These are phyloP conservation scores for Choloepus hoffmanni DNA, from an alignment of 2,113 vertebrate species.

Conservation along the genomic window DNA sequence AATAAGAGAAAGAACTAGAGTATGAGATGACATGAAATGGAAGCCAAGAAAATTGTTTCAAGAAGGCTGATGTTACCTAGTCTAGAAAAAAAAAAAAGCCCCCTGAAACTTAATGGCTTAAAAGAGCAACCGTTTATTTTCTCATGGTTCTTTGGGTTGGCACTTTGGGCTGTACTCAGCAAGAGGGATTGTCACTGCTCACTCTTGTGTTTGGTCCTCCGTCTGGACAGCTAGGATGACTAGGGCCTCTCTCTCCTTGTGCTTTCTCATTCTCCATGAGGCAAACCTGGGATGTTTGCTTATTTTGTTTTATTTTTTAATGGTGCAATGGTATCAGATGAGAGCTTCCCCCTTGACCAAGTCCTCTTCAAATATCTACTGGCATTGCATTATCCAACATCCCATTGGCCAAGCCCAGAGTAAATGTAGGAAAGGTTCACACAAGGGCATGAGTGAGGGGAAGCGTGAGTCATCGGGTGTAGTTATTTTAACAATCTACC, in stretches of 20 bases:
- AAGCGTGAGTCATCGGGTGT: fast-evolving
- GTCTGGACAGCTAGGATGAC: background rate
- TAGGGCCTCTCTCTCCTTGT: background rate
- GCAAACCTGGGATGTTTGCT: background rate
- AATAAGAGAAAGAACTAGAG: background rate
- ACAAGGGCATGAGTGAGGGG: fast-evolving
- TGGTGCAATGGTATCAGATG: background rate
- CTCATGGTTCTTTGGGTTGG: background rate
- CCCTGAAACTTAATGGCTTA: background rate
- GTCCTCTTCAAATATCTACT: background rate
- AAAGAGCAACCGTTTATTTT: background rate
- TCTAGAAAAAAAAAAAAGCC: background rate
- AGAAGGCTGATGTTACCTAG: background rate
- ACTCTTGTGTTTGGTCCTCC: background rate
- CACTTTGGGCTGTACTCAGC: background rate
- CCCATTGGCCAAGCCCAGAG: background rate
- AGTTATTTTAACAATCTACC: no score
- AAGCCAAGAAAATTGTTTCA: constrained; percentile 1
- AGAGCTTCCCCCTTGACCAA: background rate
- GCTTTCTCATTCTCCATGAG: background rate
- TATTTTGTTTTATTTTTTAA: background rate
- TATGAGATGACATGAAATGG: background rate
- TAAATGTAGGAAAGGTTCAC: no score
- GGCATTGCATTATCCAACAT: background rate
- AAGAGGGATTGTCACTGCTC: background rate